A percentile compares a stretch with the other conserved stretches of the same genome.
phyloP scores from a whole-genome alignment of 2,888 invertebrate species.

The Crematogaster levior region DNA sequence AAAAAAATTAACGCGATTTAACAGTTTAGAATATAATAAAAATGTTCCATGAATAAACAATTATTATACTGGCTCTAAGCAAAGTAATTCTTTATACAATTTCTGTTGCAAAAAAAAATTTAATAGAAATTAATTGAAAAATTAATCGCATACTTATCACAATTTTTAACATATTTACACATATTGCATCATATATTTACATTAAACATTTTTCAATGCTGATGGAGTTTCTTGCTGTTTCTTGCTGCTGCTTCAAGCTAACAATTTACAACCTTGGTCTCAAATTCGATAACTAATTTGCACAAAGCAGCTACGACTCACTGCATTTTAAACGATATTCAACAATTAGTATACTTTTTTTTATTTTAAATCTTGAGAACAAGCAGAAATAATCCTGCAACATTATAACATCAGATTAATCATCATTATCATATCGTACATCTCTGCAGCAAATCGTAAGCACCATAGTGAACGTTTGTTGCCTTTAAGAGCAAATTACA shows the following conservation, averaged over 20 bases:
- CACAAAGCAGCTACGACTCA: not conserved
- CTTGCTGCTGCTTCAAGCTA: not conserved
- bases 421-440: not conserved
- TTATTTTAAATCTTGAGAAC: conserved; percentile 19
- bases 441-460: not conserved
- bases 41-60: not conserved
- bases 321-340: not conserved
- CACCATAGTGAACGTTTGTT: not conserved
- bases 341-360: not conserved
- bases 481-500: not conserved
- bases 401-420: conserved; percentile 28
- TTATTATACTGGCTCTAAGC: not conserved
- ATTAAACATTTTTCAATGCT: not conserved
- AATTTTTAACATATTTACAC: not conserved
- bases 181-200: not conserved
- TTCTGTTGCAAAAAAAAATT: not conserved
- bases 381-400: conserved; percentile 22
- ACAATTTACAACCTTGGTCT: not conserved
- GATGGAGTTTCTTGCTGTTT: not conserved
- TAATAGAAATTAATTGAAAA: not conserved
- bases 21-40: not conserved
- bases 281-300: not conserved
- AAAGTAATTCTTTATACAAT: not conserved
- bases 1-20: not conserved
- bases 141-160: conserved; percentile 3